Percentiles rank a stretch among this genome's conserved stretches.
phyloP scores from a whole-genome alignment of 1,140 invertebrate genomes.

The Neelides sp. region DNA sequence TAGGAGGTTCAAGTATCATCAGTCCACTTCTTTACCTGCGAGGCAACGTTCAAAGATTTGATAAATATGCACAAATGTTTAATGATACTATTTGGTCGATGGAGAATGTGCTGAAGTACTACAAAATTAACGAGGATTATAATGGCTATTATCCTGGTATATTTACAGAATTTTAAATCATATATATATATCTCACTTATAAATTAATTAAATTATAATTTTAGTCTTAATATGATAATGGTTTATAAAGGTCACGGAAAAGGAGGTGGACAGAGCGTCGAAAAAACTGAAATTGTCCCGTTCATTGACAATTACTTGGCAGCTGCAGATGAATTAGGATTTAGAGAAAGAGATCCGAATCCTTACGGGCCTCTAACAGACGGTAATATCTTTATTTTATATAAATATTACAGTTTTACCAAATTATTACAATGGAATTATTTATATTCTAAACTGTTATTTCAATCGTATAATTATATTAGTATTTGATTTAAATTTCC shows the following conservation, averaged over 20 bases:
- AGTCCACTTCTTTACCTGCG: conserved; percentile 3
- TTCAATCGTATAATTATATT: neutral
- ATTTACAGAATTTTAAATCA: conserved; percentile 3
- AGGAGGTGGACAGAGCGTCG: neutral
- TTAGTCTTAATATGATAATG: neutral
- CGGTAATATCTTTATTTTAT: too few relatives aligned
- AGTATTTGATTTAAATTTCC: neutral
- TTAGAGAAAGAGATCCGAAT: conserved; percentile 14
- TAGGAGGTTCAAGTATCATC: conserved; percentile 11
- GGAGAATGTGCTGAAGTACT: conserved; percentile 5
- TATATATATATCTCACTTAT: neutral
- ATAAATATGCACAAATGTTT: neutral
- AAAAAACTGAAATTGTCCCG: neutral
- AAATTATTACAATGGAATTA: too few relatives aligned
- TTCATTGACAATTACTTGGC: conserved; percentile 5
- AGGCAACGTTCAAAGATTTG: conserved; percentile 9
- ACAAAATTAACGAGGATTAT: conserved; percentile 10
- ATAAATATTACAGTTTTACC: too few relatives aligned
- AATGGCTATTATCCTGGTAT: too few relatives aligned
- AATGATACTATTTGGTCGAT: conserved; percentile 6
- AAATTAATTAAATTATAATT: neutral
- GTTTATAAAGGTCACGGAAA: neutral
- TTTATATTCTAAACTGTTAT: conserved; percentile 2
- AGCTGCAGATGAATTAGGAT: conserved; percentile 11
- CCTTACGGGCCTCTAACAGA: conserved; percentile 14